Evolutionary conservation across 2,888 invertebrate species (phyloP).

Genomic region (Oscheius myriophilus): DNA sequence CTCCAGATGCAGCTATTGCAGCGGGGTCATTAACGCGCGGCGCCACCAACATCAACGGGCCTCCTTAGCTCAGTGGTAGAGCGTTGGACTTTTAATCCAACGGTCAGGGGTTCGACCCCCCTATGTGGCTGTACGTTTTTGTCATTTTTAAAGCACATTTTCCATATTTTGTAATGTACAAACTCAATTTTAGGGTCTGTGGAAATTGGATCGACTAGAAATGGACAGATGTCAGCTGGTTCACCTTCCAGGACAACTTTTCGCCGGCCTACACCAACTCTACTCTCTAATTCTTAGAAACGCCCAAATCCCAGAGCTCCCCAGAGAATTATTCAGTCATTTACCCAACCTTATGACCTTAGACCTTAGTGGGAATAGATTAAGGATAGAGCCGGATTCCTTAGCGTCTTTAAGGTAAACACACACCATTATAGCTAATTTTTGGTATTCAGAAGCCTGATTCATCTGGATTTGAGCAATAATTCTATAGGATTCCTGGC

Average conservation of each 20-base stretch:
- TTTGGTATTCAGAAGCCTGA: slow-evolving; percentile 40
- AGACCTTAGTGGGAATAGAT: slow-evolving; percentile 57
- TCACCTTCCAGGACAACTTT: slow-evolving; percentile 1
- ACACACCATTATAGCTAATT: not conserved
- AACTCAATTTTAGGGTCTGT: slow-evolving; percentile 38
- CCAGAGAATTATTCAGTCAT: slow-evolving; percentile 51
- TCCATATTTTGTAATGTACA: not conserved
- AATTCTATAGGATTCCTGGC: slow-evolving; percentile 54
- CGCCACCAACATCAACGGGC: too few species aligned
- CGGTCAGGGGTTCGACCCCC: too few species aligned
- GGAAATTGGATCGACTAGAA: slow-evolving; percentile 59
- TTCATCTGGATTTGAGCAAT: slow-evolving; percentile 57
- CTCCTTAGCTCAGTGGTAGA: too few species aligned
- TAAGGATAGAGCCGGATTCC: slow-evolving; percentile 55
- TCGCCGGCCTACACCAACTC: slow-evolving; percentile 51
- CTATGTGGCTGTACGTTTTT: not conserved
- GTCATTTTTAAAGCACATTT: not conserved
- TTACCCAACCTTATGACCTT: slow-evolving; percentile 61
- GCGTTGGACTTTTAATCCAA: too few species aligned
- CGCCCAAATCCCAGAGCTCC: slow-evolving; percentile 53
- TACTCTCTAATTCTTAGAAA: slow-evolving; percentile 59
- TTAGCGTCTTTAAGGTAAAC: slow-evolving; percentile 46
- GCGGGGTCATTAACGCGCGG: too few species aligned
- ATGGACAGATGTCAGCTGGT: slow-evolving; percentile 51
- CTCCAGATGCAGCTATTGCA: too few species aligned